Conservation (phyloP, 2,888 invertebrate species). For the Plebejus argus region DNA sequence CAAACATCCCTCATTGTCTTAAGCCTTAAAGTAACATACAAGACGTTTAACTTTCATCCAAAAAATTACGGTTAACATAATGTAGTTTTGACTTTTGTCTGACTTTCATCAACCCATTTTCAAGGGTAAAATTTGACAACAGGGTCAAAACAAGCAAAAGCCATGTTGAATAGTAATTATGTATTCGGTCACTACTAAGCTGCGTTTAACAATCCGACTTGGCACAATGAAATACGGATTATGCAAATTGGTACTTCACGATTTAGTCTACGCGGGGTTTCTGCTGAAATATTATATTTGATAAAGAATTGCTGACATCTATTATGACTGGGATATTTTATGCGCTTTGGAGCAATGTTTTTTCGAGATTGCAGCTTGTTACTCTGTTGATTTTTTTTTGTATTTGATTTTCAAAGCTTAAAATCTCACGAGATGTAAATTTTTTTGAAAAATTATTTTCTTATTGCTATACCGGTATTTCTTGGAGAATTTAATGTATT, state of each 20-base stretch:
- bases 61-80: too few species aligned
- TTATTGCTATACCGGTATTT: too few species aligned
- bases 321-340: conserved; percentile 15
- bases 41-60: too few species aligned
- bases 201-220: conserved; percentile 8
- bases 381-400: neutral
- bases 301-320: conserved; percentile 17
- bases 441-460: too few species aligned
- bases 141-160: neutral
- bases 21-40: too few species aligned
- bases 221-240: conserved; percentile 28
- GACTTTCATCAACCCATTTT: neutral
- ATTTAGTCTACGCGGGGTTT: conserved; percentile 10
- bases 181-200: neutral
- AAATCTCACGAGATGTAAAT: too few species aligned
- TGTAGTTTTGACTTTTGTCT: neutral
- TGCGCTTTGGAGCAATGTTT: conserved; percentile 5
- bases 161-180: neutral
- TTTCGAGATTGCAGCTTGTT: neutral
- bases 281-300: conserved; percentile 21
- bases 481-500: too few species aligned
- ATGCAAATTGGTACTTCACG: conserved; percentile 29
- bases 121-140: neutral
- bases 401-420: neutral
- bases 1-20: too few species aligned